phyloP scores from a whole-genome alignment of 2,797 vertebrate species.

The Poecilia wingei region DNA sequence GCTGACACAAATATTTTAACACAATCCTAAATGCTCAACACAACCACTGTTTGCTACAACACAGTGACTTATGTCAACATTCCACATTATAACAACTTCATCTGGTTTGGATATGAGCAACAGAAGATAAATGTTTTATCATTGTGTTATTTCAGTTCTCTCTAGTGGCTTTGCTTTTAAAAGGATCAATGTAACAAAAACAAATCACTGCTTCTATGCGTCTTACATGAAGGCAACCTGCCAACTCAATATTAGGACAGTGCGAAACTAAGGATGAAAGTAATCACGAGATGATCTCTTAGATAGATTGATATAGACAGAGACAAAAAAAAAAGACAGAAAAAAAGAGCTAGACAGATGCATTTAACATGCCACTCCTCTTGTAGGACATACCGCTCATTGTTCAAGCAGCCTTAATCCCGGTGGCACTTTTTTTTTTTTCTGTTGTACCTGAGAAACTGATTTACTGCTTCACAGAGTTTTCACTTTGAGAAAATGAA shows the following conservation, averaged over 20 bases:
- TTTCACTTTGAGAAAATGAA: slow-evolving; percentile 64
- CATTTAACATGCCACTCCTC: neutral
- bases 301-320: no score
- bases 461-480: slow-evolving; percentile 67
- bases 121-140: neutral
- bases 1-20: neutral
- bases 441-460: slow-evolving; percentile 53
- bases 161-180: neutral
- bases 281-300: neutral
- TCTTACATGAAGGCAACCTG: neutral
- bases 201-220: neutral
- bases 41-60: neutral
- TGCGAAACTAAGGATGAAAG: neutral
- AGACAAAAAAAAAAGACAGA: no score
- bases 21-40: neutral
- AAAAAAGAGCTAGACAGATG: neutral
- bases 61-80: neutral
- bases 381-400: slow-evolving; percentile 15
- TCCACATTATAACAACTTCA: neutral
- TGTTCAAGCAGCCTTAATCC: slow-evolving; percentile 29
- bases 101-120: neutral
- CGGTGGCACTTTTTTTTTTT: slow-evolving; percentile 33
- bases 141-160: neutral
- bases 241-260: neutral
- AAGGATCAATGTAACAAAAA: neutral